A percentile compares a stretch with the other conserved stretches of the same genome.
Conservation (phyloP, 2,113 vertebrate genomes). For the Hemicordylus capensis region DNA sequence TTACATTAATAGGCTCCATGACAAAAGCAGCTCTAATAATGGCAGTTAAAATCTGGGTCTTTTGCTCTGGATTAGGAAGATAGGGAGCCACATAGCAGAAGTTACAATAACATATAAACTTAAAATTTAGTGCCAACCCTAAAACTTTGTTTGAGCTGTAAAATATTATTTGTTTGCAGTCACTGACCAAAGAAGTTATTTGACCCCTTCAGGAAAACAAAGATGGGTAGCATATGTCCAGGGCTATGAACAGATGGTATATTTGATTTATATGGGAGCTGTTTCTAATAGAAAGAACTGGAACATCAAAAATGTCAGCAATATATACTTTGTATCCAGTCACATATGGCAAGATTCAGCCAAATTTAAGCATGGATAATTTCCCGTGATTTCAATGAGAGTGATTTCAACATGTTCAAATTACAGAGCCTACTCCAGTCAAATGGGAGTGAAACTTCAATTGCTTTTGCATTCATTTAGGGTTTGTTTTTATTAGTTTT, state of each 20-base stretch:
- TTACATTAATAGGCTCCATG: background rate
- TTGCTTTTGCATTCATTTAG: background rate
- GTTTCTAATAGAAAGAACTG: background rate
- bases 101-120: background rate
- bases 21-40: background rate
- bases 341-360: background rate
- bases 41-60: background rate
- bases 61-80: background rate
- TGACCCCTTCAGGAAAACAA: background rate
- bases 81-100: background rate
- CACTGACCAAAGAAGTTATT: background rate
- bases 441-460: background rate
- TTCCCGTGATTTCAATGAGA: too few species aligned
- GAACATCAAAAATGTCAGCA: background rate
- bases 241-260: conserved; percentile 4
- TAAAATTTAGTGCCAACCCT: background rate
- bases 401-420: background rate
- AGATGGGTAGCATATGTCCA: background rate
- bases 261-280: background rate
- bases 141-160: background rate
- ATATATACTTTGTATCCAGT: background rate
- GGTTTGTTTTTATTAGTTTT: background rate
- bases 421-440: background rate
- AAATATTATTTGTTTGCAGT: background rate
- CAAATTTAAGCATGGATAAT: background rate